Conservation (phyloP, 2,113 vertebrate genomes). For the Garra rufa region DNA sequence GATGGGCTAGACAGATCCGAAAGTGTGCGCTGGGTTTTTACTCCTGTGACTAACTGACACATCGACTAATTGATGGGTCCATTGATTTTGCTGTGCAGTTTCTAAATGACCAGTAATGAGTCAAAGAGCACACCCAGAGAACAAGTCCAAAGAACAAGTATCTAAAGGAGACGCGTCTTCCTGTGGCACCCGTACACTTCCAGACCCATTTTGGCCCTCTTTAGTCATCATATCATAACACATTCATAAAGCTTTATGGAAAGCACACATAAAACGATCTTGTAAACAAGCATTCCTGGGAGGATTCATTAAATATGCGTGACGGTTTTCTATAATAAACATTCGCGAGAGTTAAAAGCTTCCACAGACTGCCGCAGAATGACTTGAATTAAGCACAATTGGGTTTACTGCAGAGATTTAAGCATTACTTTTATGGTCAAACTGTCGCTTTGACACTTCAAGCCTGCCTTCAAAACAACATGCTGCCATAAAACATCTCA, state of each 20-base stretch:
- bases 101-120: constrained; percentile 57
- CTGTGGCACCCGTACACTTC: neutral
- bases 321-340: neutral
- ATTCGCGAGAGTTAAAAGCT: neutral
- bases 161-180: neutral
- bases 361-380: neutral
- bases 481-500: neutral
- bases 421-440: constrained; percentile 4
- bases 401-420: neutral
- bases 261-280: constrained; percentile 11
- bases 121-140: constrained; percentile 16
- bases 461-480: constrained; percentile 1
- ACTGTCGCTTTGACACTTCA: constrained; percentile 10
- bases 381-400: constrained; percentile 8
- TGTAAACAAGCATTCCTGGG: constrained; percentile 7
- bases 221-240: neutral
- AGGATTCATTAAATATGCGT: constrained; percentile 15
- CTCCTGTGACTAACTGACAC: constrained; percentile 53
- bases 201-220: neutral
- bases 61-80: constrained; percentile 58
- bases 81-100: constrained; percentile 54
- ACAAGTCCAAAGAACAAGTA: constrained; percentile 7
- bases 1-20: constrained; percentile 45
- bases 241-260: neutral
- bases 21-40: constrained; percentile 42